Conservation (phyloP, 2,113 vertebrate species). For the Orycteropus afer region DNA sequence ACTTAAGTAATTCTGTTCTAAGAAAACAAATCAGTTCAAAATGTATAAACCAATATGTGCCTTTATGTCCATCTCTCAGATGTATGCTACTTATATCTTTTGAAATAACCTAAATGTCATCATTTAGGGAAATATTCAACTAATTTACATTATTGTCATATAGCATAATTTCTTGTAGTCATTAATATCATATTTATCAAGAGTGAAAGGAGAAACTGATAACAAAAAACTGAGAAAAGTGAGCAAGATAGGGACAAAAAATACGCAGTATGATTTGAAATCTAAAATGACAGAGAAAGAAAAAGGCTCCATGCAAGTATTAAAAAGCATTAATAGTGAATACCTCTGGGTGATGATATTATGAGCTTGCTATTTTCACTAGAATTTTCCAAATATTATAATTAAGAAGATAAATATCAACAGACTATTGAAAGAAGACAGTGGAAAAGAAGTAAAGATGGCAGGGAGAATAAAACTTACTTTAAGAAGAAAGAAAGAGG, state of each 20-base stretch:
- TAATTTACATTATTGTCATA: constrained; percentile 7
- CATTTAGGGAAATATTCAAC: background rate
- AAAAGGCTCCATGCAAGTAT: background rate
- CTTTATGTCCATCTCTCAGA: background rate
- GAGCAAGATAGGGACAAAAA: background rate
- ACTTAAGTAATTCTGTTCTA: background rate
- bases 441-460: background rate
- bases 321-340: background rate
- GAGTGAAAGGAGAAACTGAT: background rate
- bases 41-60: background rate
- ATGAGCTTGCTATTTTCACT: background rate
- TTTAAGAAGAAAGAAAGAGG: background rate
- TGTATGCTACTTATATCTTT: background rate
- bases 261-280: background rate
- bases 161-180: background rate
- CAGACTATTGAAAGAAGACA: background rate
- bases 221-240: constrained; percentile 34
- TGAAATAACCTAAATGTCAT: background rate
- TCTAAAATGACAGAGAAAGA: background rate
- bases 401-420: background rate
- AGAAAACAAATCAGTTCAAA: constrained; percentile 20
- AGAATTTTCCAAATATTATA: background rate
- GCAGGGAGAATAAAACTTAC: background rate
- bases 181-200: constrained; percentile 35
- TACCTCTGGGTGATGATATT: no score